A percentile compares a stretch with the other conserved stretches of the same genome.
These are phyloP conservation scores for Tympanuchus pallidicinctus DNA, from an alignment of 2,113 vertebrate genomes.

Conservation along the genomic window DNA sequence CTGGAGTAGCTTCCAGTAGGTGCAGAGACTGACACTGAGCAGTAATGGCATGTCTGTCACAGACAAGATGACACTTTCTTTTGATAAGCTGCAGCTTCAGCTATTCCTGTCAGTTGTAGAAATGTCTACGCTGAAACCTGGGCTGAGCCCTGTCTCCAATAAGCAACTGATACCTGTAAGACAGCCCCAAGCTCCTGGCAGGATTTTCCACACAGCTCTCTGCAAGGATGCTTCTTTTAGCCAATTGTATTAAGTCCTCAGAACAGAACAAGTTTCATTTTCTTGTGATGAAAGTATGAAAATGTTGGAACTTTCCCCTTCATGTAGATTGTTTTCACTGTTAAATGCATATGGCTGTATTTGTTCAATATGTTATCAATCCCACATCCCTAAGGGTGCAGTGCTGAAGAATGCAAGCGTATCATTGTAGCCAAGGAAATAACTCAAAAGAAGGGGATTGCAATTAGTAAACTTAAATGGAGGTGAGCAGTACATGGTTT, in stretches of 20 bases:
- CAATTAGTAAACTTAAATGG: not conserved
- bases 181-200: not conserved
- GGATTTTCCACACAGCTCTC: not conserved
- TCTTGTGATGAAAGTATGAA: not conserved
- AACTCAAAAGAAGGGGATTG: not conserved
- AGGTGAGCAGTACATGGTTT: not conserved
- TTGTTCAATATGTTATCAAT: not conserved
- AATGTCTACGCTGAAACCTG: not conserved
- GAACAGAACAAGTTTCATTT: not conserved
- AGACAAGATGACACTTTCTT: slow-evolving; percentile 55
- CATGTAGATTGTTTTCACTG: not conserved
- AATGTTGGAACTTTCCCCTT: not conserved
- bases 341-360: not conserved
- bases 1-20: slow-evolving; percentile 53
- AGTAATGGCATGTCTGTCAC: slow-evolving; percentile 45
- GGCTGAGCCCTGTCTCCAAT: not conserved
- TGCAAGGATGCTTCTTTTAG: not conserved
- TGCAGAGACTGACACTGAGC: slow-evolving; percentile 69
- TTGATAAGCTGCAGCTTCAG: slow-evolving; percentile 53
- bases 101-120: not conserved
- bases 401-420: not conserved
- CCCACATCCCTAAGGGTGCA: not conserved
- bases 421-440: not conserved
- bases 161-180: not conserved
- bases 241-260: not conserved